Evolutionary conservation across 2,888 invertebrate species (phyloP).

Genomic region (Octonoba sinensis): DNA sequence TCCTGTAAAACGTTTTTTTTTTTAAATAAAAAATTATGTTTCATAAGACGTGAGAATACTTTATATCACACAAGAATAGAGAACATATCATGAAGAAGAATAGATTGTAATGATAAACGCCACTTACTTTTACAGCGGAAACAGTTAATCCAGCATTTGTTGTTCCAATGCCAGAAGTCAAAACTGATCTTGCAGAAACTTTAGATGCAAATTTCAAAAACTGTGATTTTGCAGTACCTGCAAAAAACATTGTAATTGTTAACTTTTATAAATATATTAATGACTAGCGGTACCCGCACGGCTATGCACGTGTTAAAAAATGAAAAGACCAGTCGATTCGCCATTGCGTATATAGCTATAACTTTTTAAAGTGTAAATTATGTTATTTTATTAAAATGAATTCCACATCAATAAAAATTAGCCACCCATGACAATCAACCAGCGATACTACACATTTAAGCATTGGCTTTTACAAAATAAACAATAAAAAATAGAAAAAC

Average conservation of each 20-base stretch:
- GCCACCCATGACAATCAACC: too few relatives aligned
- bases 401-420: too few relatives aligned
- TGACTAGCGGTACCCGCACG: too few relatives aligned
- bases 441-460: too few relatives aligned
- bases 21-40: not conserved
- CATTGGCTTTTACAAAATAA: too few relatives aligned
- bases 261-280: too few relatives aligned
- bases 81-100: not conserved
- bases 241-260: conserved; percentile 67
- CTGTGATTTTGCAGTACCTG: conserved; percentile 91
- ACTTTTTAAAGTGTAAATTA: too few relatives aligned
- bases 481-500: too few relatives aligned
- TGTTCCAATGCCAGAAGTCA: conserved; percentile 88
- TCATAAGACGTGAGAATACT: not conserved
- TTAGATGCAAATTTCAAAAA: conserved; percentile 81
- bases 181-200: conserved; percentile 81
- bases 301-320: too few relatives aligned
- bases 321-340: too few relatives aligned
- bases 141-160: conserved; percentile 91
- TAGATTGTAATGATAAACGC: not conserved
- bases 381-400: too few relatives aligned
- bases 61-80: not conserved
- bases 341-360: too few relatives aligned
- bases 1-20: conserved; percentile 75
- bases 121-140: conserved; percentile 82